phyloP scores from a whole-genome alignment of 1,140 invertebrate genomes.

The Zaprionus inermis region DNA sequence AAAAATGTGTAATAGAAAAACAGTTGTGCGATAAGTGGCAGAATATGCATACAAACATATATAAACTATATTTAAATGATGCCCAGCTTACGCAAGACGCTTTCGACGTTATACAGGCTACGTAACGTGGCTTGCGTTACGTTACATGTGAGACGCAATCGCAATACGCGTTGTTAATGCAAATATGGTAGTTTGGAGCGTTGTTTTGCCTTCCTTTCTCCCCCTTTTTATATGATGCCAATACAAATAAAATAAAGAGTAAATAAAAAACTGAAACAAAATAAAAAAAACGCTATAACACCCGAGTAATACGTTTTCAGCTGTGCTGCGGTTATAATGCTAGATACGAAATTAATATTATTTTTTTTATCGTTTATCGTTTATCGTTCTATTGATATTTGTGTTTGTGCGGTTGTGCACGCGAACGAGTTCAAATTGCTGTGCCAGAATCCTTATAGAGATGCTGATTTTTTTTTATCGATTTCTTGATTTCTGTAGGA shows the following conservation, averaged over 20 bases:
- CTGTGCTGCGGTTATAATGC: too few species aligned
- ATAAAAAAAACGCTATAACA: too few species aligned
- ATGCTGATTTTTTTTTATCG: slow-evolving; percentile 1
- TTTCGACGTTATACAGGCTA: not conserved
- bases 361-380: too few species aligned
- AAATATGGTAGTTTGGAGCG: not conserved
- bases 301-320: too few species aligned
- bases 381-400: too few species aligned
- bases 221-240: too few species aligned
- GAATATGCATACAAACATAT: not conserved
- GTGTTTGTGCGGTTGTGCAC: too few species aligned
- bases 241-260: too few species aligned
- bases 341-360: too few species aligned
- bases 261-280: too few species aligned
- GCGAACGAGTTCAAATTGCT: slow-evolving; percentile 14
- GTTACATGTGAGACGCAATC: not conserved
- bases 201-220: too few species aligned
- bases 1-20: not conserved
- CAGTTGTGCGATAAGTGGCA: not conserved
- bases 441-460: not conserved
- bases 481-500: slow-evolving; percentile 47
- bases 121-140: not conserved
- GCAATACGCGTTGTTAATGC: too few species aligned
- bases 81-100: not conserved
- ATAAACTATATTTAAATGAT: not conserved